These are phyloP conservation scores for Erythrolamprus reginae DNA, from an alignment of 2,113 vertebrate genomes.

Conservation along the genomic window DNA sequence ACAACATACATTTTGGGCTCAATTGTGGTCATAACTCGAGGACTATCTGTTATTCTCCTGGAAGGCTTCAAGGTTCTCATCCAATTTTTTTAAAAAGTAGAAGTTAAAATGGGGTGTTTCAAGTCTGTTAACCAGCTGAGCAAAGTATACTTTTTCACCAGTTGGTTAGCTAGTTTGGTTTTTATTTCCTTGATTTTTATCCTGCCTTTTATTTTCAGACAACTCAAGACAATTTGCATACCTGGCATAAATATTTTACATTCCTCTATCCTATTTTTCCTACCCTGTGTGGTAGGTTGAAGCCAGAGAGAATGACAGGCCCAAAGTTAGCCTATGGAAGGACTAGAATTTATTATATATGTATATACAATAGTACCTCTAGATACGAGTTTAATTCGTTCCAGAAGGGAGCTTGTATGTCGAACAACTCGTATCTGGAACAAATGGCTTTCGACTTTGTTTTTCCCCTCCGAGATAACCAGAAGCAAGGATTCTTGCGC, in stretches of 20 bases:
- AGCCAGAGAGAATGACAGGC: neutral
- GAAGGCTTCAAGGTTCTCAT: neutral
- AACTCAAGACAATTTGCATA: neutral
- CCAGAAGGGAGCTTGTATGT: too few relatives aligned
- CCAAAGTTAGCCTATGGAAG: neutral
- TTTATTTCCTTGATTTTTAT: neutral
- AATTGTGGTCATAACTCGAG: too few relatives aligned
- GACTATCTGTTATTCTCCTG: neutral
- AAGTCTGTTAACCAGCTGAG: neutral
- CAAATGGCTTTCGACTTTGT: too few relatives aligned
- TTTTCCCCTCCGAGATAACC: too few relatives aligned
- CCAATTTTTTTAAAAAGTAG: neutral
- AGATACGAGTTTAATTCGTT: too few relatives aligned
- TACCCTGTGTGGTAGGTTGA: neutral
- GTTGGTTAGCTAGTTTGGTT: neutral
- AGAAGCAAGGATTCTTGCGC: too few relatives aligned
- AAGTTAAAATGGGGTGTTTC: neutral
- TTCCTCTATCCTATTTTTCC: neutral
- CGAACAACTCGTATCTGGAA: too few relatives aligned
- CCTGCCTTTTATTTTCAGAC: neutral
- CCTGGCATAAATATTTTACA: neutral
- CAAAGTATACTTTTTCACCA: neutral
- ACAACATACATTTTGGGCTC: too few relatives aligned
- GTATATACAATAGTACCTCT: too few relatives aligned
- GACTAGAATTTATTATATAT: neutral